A percentile compares a stretch with the other conserved stretches of the same genome.
These are phyloP conservation scores for Drosophila picticornis DNA, from an alignment of 2,888 invertebrate species.

Conservation along the genomic window DNA sequence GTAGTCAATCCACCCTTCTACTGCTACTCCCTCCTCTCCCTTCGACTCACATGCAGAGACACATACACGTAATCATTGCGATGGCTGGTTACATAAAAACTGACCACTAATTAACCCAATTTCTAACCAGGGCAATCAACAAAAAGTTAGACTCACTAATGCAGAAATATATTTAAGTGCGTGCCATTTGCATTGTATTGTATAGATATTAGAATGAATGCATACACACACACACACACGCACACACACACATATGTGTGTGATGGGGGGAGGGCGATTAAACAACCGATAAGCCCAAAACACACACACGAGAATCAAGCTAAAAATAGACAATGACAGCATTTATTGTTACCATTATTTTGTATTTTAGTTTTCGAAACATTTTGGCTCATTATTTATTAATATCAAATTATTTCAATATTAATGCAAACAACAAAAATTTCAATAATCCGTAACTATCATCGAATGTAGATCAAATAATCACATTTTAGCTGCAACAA, in stretches of 20 bases:
- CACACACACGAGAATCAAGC: constrained; percentile 1
- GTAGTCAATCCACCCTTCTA: constrained; percentile 18
- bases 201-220: constrained; percentile 8
- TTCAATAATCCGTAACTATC: constrained; percentile 78
- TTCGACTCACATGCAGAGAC: constrained; percentile 1
- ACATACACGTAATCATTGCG: constrained; percentile 6
- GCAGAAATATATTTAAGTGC: constrained; percentile 42
- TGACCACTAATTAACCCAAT: constrained; percentile 78
- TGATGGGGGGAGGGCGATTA: constrained; percentile 6
- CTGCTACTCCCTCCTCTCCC: not conserved
- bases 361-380: constrained; percentile 34
- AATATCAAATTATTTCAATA: constrained; percentile 74
- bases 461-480: constrained; percentile 76
- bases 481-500: constrained; percentile 60
- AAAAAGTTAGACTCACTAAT: constrained; percentile 41
- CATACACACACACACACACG: not conserved
- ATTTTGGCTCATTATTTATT: constrained; percentile 69
- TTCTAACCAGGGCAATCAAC: constrained; percentile 48
- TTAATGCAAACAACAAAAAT: constrained; percentile 77
- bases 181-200: constrained; percentile 23
- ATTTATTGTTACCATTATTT: constrained; percentile 53
- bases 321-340: constrained; percentile 38
- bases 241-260: not conserved
- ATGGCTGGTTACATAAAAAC: constrained; percentile 58
- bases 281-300: not conserved